Evolutionary conservation across 2,113 vertebrate species (phyloP).

Genomic region (Corythornis vintsioides): DNA sequence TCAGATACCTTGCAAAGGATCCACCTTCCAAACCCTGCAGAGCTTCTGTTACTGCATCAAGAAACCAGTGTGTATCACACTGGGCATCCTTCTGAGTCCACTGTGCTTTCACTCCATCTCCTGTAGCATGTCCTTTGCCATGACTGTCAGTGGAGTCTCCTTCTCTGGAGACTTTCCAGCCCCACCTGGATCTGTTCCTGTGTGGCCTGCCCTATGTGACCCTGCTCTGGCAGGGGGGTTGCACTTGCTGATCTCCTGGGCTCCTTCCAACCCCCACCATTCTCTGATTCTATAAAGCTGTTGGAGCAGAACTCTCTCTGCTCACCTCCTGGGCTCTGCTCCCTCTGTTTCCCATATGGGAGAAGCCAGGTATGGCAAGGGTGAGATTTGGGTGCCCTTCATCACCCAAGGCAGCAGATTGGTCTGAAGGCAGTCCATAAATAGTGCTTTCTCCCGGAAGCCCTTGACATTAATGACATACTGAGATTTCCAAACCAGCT

Average conservation of each 20-base stretch:
- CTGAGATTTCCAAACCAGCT: constrained; percentile 18
- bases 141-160: not conserved
- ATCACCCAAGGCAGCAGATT: not conserved
- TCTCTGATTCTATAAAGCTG: not conserved
- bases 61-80: not conserved
- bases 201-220: too few species aligned
- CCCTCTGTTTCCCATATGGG: not conserved
- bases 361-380: not conserved
- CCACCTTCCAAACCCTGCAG: not conserved
- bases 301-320: accelerated
- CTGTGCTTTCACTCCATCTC: not conserved
- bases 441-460: not conserved
- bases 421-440: not conserved
- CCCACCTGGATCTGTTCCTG: too few species aligned
- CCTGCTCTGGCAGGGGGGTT: too few species aligned
- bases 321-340: not conserved
- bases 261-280: too few species aligned
- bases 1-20: not conserved
- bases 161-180: too few species aligned
- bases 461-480: not conserved
- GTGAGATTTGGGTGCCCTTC: not conserved
- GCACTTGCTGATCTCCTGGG: too few species aligned
- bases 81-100: not conserved
- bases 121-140: not conserved
- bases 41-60: not conserved